These are phyloP conservation scores for Autographa pulchrina DNA, from an alignment of 2,888 invertebrate species.

Conservation along the genomic window DNA sequence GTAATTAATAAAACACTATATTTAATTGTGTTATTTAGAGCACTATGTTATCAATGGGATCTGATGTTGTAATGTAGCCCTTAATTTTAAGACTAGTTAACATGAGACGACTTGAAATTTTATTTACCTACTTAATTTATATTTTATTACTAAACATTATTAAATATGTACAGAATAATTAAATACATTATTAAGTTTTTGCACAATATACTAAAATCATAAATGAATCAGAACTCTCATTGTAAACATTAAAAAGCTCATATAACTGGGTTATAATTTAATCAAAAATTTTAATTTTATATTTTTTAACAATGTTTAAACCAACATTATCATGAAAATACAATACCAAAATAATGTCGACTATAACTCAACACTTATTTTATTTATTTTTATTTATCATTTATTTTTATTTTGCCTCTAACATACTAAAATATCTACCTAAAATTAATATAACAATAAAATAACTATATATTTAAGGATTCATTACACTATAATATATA, in stretches of 20 bases:
- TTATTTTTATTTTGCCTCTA: constrained; percentile 15
- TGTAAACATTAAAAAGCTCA: no score
- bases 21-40: no score
- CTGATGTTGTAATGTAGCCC: not conserved
- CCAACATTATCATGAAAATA: not conserved
- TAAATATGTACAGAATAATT: no score
- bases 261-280: no score
- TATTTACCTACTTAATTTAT: not conserved
- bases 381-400: constrained; percentile 35
- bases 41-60: no score
- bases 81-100: not conserved
- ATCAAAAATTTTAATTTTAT: no score
- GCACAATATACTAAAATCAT: not conserved
- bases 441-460: constrained; percentile 34
- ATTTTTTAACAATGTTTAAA: not conserved
- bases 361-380: constrained; percentile 23
- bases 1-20: not conserved
- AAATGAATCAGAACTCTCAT: no score
- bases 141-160: not conserved
- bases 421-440: constrained; percentile 28
- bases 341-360: not conserved
- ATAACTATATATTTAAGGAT: constrained; percentile 32
- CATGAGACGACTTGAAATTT: not conserved
- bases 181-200: not conserved
- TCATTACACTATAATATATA: constrained; percentile 46